Conservation (phyloP, 2,888 invertebrate genomes). For the Diplolepis rosae region DNA sequence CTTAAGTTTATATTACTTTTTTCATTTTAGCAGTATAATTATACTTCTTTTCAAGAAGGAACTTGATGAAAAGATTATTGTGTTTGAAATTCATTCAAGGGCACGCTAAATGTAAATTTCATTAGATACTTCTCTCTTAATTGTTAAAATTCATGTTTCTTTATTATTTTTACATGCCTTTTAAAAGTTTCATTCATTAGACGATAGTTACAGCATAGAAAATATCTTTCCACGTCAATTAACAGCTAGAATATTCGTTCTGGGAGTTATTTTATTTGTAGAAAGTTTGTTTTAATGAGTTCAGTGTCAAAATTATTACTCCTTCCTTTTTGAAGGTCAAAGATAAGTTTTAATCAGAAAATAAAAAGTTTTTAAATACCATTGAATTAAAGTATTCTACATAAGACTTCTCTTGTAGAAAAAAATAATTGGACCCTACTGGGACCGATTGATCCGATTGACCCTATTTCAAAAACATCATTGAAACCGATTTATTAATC, state of each 20-base stretch:
- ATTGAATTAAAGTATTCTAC: no score
- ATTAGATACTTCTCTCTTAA: neutral
- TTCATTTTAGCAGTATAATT: neutral
- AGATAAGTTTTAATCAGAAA: no score
- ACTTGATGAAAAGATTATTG: neutral
- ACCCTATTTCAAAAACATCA: no score
- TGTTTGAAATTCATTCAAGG: neutral
- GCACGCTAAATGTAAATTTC: neutral
- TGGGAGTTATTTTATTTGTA: neutral
- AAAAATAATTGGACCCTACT: no score
- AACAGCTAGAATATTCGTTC: neutral
- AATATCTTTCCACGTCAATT: slow-evolving; percentile 15
- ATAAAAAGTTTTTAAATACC: no score
- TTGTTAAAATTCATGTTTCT: neutral
- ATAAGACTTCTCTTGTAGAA: no score
- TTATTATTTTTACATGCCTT: neutral
- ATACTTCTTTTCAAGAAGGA: neutral
- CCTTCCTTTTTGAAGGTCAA: neutral
- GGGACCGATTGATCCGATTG: no score
- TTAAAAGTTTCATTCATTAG: slow-evolving; percentile 4
- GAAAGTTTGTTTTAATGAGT: neutral
- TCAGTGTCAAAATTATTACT: neutral
- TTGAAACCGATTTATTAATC: no score
- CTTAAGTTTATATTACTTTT: neutral
- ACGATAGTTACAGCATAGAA: slow-evolving; percentile 9